phyloP scores from a whole-genome alignment of 2,888 invertebrate species.

The Nomada ruficornis region DNA sequence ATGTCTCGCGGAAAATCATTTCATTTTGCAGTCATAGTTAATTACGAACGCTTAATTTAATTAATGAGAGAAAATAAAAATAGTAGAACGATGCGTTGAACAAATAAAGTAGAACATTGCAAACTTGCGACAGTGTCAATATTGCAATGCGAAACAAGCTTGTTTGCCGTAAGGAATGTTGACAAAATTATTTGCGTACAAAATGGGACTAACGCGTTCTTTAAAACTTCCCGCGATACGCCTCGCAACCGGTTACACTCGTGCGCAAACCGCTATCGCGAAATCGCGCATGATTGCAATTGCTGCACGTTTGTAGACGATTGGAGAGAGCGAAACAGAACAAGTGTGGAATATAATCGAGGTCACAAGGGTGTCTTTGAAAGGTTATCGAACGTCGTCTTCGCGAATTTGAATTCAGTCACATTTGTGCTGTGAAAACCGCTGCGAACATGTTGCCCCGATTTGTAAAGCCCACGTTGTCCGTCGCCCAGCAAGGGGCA shows the following conservation, averaged over 20 bases:
- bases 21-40: not conserved
- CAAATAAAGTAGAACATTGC: not conserved
- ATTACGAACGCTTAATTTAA: not conserved
- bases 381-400: conserved; percentile 52
- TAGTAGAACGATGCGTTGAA: not conserved
- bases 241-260: not conserved
- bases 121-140: not conserved
- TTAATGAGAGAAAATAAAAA: not conserved
- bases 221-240: conserved; percentile 38
- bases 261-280: conserved; percentile 34
- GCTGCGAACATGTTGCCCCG: conserved; percentile 79
- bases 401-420: conserved; percentile 35
- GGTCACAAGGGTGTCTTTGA: conserved; percentile 66
- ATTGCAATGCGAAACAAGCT: too few species aligned
- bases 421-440: conserved; percentile 13
- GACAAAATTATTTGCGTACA: not conserved
- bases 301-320: conserved; percentile 15
- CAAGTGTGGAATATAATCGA: conserved; percentile 48
- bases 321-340: conserved; percentile 37
- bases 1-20: not conserved
- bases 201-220: not conserved
- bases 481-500: conserved; percentile 76
- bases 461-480: conserved; percentile 76
- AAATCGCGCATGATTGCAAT: conserved; percentile 56
- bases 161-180: not conserved